phyloP scores from a whole-genome alignment of 2,113 vertebrate genomes.

The Climacteris rufus region DNA sequence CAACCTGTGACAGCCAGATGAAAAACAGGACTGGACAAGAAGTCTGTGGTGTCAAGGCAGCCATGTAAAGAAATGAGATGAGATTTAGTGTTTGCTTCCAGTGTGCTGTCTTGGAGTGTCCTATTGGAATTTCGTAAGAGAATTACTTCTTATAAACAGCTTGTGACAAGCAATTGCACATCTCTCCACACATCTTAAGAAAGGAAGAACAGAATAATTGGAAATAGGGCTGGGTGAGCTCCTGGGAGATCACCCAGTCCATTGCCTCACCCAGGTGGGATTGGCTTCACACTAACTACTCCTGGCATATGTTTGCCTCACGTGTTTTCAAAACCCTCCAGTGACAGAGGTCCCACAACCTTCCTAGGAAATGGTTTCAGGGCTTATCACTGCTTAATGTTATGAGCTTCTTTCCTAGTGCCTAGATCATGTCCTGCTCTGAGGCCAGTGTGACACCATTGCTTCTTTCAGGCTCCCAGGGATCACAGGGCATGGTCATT shows the following conservation, averaged over 20 bases:
- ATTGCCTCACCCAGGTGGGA: background rate
- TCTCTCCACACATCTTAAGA: background rate
- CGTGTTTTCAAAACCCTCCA: background rate
- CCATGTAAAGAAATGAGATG: background rate
- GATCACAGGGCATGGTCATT: background rate
- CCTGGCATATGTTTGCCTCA: background rate
- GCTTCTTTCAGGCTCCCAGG: background rate
- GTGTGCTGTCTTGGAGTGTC: background rate
- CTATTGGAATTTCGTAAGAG: background rate
- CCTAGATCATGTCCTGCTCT: background rate
- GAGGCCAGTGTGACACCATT: accelerated
- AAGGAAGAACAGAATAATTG: slow-evolving; percentile 20
- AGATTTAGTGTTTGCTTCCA: background rate
- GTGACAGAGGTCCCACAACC: background rate
- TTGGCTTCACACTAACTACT: background rate
- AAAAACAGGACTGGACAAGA: background rate
- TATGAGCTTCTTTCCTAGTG: background rate
- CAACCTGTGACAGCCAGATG: background rate
- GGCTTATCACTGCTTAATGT: background rate
- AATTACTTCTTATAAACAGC: slow-evolving; percentile 24
- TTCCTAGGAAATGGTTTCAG: slow-evolving; percentile 10
- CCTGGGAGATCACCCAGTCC: background rate
- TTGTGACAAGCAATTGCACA: slow-evolving; percentile 45
- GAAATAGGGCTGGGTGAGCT: background rate
- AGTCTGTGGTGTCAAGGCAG: background rate